Base-by-base conservation (phyloP, 1,140 invertebrate species). In the Saccostrea glomerata region DNA sequence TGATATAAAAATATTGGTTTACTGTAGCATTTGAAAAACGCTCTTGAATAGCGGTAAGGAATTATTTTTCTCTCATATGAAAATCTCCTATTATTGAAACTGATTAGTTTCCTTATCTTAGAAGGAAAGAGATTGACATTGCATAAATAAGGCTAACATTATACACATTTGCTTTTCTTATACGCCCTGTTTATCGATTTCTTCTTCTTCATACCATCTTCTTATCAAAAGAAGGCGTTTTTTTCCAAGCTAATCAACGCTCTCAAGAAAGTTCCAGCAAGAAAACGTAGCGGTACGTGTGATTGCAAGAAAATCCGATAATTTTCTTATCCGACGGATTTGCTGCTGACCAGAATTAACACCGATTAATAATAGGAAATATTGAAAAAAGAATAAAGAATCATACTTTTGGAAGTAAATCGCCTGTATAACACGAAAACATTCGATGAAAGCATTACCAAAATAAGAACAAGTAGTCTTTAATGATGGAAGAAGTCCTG, bases 171-270 rank as follows among this genome's bases (percentile, higher is more conserved):
- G 23, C 11, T 36, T 77, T 77, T 30, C 15, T 36, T 77, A 77
- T 7, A 77, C 70, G 70, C 70, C 70, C 25, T 77, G 11, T 12
- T 13, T 77, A 77, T 77, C 25, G 70, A 77, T 77, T 77, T 13
- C 25, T 30, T 36, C 25, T 77, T 77, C 70, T 77, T 66, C 30
- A 36, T 77, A 25, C 25, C 70, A 77, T 77, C 70, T 77, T 77
- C 23, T 77, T 15, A 36, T 4, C 30, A 36, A 15, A 77, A 77
- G 70, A 77, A 77, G 70, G 70, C 70, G 70, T 77, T 77, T 77
- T n/a, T 30, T 77, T 77, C 25, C 47, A 47, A 25, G 15, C 70
- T 77, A 77, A 77, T 77, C 70, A 77, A 11, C 25, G 11, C 70
- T 77, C 25, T 77, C 23, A 30, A 77, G 70, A 77, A 77, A 77